phyloP scores from a whole-genome alignment of 1,140 invertebrate species.

The Lineus longissimus region DNA sequence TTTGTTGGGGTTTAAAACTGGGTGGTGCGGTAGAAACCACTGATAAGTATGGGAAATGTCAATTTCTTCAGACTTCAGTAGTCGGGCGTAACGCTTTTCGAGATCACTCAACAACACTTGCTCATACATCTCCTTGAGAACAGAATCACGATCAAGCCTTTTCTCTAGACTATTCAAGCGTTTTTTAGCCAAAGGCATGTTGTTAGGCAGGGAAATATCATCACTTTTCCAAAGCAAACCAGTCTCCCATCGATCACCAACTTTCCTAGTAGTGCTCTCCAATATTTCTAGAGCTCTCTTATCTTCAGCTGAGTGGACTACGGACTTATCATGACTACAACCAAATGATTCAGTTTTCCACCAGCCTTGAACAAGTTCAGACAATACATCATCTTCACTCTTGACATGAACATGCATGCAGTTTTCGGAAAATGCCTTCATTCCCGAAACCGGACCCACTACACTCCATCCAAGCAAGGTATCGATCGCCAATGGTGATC shows the following conservation, averaged over 20 bases:
- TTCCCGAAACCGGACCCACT: no score
- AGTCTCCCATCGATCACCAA: no score
- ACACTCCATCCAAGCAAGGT: not conserved
- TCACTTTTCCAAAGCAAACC: not conserved
- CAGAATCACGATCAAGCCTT: not conserved
- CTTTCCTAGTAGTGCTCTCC: not conserved
- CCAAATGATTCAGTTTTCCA: not conserved
- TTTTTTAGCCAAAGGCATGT: not conserved
- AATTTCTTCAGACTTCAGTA: not conserved
- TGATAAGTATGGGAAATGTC: not conserved
- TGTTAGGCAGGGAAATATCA: not conserved
- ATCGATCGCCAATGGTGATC: not conserved
- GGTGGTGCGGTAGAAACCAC: conserved; percentile 27
- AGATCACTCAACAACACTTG: not conserved
- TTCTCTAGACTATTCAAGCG: not conserved
- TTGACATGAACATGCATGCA: not conserved
- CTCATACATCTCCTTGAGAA: not conserved
- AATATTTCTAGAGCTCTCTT: no score
- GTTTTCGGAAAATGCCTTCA: not conserved
- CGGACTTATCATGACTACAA: not conserved
- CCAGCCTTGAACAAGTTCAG: not conserved
- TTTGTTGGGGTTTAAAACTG: conserved; percentile 21
- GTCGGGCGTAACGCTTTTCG: not conserved
- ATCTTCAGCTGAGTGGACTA: not conserved
- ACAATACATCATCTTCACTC: no score